Conservation (phyloP, 2,797 vertebrate genomes). For the Rhinella marina region DNA sequence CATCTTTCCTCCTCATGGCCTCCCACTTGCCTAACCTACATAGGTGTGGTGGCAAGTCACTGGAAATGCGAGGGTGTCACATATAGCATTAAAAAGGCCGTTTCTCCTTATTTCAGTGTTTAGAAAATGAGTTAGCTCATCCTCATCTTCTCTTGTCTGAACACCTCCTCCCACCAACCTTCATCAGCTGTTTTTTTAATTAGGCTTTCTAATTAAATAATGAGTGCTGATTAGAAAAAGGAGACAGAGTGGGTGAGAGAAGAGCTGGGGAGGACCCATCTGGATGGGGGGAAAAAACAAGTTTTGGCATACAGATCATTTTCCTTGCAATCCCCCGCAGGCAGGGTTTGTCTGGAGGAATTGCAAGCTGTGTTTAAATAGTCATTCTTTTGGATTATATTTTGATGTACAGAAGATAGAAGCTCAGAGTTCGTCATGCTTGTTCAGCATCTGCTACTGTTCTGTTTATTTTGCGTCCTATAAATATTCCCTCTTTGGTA, state of each 20-base stretch:
- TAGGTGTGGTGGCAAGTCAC: neutral
- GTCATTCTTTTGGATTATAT: slow-evolving; percentile 25
- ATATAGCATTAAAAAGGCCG: neutral
- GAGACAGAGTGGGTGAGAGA: slow-evolving; percentile 47
- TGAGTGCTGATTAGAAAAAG: slow-evolving; percentile 53
- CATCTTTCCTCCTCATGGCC: neutral
- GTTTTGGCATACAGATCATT: slow-evolving; percentile 49
- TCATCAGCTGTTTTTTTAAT: slow-evolving; percentile 63
- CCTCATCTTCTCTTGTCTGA: neutral
- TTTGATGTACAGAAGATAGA: slow-evolving; percentile 22
- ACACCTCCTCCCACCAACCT: slow-evolving; percentile 45
- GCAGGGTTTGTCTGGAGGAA: slow-evolving; percentile 36
- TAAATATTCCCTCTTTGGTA: neutral
- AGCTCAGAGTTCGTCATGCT: neutral
- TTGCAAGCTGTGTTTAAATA: slow-evolving; percentile 44
- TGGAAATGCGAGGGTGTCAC: neutral
- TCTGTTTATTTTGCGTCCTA: slow-evolving; percentile 10
- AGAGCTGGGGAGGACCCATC: slow-evolving; percentile 53
- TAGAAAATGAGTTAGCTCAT: slow-evolving; percentile 12
- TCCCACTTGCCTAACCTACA: neutral
- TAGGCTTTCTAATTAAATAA: slow-evolving; percentile 59
- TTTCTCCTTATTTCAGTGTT: slow-evolving; percentile 19
- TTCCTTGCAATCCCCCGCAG: slow-evolving; percentile 33
- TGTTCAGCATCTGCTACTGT: neutral
- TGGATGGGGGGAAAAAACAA: slow-evolving; percentile 34